Percentiles rank a stretch among this genome's conserved stretches.
Evolutionary conservation across 1,140 invertebrate species (phyloP).

Genomic region (Aphaenogaster floridana): DNA sequence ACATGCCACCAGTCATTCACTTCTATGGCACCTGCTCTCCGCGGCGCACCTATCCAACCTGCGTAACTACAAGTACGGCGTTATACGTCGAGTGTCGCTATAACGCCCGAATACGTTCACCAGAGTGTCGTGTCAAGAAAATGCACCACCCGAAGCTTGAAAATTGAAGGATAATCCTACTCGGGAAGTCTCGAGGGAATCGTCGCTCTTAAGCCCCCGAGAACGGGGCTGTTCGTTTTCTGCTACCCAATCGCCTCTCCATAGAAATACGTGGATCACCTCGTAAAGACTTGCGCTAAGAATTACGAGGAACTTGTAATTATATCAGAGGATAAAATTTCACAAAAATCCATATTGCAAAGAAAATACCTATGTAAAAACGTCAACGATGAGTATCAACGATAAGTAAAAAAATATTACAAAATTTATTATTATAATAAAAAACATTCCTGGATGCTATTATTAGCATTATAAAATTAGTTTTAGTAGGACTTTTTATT

Average conservation of each 20-base stretch:
- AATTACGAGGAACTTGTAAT: slow-evolving; percentile 30
- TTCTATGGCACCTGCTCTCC: slow-evolving; percentile 72
- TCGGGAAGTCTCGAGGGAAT: slow-evolving; percentile 28
- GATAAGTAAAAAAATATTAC: slow-evolving; percentile 8
- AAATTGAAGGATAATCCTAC: slow-evolving; percentile 65
- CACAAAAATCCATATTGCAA: neutral
- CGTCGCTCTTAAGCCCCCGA: neutral
- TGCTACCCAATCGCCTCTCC: slow-evolving; percentile 31
- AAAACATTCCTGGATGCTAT: neutral
- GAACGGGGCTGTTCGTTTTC: slow-evolving; percentile 48
- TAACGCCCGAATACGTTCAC: slow-evolving; percentile 34
- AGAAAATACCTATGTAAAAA: neutral
- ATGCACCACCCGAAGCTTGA: slow-evolving; percentile 44
- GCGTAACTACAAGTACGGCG: neutral
- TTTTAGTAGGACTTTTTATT: neutral
- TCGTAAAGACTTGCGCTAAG: neutral
- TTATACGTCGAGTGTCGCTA: slow-evolving; percentile 33
- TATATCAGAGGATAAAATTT: slow-evolving; percentile 17
- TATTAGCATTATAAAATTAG: neutral
- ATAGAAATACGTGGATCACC: slow-evolving; percentile 25
- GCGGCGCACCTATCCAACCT: slow-evolving; percentile 37
- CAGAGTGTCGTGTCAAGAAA: slow-evolving; percentile 59
- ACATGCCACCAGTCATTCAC: slow-evolving; percentile 72
- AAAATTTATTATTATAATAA: neutral
- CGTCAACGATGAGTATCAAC: neutral